A percentile compares a stretch with the other conserved stretches of the same genome.
Evolutionary conservation across 2,888 invertebrate species (phyloP).

Genomic region (Smittia aterrima): DNA sequence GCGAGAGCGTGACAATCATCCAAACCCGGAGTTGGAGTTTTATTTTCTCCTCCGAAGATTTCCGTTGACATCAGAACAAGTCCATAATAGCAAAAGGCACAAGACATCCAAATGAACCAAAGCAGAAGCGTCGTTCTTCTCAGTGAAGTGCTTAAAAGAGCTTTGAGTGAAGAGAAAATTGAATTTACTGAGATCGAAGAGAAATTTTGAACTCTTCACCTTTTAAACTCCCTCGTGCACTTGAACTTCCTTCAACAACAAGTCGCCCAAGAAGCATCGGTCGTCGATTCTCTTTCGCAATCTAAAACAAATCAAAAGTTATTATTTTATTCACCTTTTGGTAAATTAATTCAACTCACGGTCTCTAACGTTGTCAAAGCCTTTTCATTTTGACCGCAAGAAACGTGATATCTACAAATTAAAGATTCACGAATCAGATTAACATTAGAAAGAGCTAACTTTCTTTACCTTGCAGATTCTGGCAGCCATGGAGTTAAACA

Average conservation of each 20-base stretch:
- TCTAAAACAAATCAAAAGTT: constrained; percentile 51
- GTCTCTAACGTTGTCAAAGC: constrained; percentile 81
- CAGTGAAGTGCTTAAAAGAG: constrained; percentile 75
- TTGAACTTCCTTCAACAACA: constrained; percentile 71
- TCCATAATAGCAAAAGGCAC: constrained; percentile 94
- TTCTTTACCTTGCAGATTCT: constrained; percentile 89
- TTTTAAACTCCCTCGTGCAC: constrained; percentile 58
- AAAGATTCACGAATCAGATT: too few relatives aligned
- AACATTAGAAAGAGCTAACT: too few relatives aligned
- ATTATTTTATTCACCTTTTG: background rate
- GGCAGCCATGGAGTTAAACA: constrained; percentile 89
- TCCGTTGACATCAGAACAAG: constrained; percentile 93
- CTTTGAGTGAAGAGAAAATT: too few relatives aligned
- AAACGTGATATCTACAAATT: too few relatives aligned
- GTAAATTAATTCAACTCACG: constrained; percentile 49
- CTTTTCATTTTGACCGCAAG: constrained; percentile 81
- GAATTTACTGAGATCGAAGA: too few relatives aligned
- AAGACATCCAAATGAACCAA: constrained; percentile 94
- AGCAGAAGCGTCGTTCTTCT: constrained; percentile 79
- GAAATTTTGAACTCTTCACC: too few relatives aligned
- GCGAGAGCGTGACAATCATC: constrained; percentile 68
- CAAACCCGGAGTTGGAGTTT: constrained; percentile 47
- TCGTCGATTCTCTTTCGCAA: constrained; percentile 84
- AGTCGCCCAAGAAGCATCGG: constrained; percentile 83
- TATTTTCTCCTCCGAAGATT: constrained; percentile 58